Evolutionary conservation across 1,140 invertebrate genomes (phyloP), one percentile per base, ranked within the genome.

Genomic region (Solenopsis fugax): DNA sequence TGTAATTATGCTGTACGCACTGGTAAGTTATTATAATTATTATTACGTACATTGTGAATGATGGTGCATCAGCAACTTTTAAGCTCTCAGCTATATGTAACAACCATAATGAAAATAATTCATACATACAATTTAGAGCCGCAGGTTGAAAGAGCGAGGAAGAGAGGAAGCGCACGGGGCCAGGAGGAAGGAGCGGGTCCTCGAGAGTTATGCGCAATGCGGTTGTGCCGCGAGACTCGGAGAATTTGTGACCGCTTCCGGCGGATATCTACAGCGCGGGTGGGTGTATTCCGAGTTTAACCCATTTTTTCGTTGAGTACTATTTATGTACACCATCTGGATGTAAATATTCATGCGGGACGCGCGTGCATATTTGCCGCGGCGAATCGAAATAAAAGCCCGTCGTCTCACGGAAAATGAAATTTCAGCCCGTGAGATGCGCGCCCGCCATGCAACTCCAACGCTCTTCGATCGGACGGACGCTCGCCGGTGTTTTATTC

Each of bases 291-390:
- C 75, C 56, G 24, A 52, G 21, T 87, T 82, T 85, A 89, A 89
- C 86, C 80, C 69, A 89, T 89, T 90, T 90, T 89, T 89, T 80
- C 81, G 52, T 58, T 34, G 71, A 76, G 62, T 62, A n/a, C 78
- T 90, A 89, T 90, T 90, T 90, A 85, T 90, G 81, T 82, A 87
- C 77, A 54, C 24, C 76, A 76, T 52, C 58, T 87, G 78, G 62
- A 82, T 90, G 89, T 90, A 90, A 90, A 90, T 90, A 90, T 90
- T 90, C 89, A 90, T 90, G 87, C 73, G 77, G 84, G 29, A 71
- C 50, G 77, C 71, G 58, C 21, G 77, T 29, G 48, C 65, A 75
- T 67, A 64, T 87, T 82, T 89, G 52, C 86, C 82, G 18, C 41
- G 67, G 87, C 54, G 88, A 60, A 89, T 89, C 88, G 88, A 89